A percentile compares a stretch with the other conserved stretches of the same genome.
phyloP scores from a whole-genome alignment of 2,888 invertebrate genomes.

The Julus scandinavius region DNA sequence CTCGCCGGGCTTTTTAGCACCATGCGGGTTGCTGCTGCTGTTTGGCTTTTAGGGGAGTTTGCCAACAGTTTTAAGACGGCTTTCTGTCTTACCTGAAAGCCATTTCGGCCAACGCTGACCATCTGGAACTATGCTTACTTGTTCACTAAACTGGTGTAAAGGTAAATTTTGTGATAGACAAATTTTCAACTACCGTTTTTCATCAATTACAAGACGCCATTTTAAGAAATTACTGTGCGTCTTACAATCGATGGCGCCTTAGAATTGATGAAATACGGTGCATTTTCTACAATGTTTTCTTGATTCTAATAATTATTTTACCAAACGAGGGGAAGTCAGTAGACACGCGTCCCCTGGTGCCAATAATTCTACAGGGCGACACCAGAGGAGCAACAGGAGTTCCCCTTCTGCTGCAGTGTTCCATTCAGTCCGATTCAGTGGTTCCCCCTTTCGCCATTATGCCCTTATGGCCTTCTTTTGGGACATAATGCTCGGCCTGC shows the following conservation, averaged over 20 bases:
- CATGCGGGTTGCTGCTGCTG: neutral
- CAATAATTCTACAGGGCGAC: too few species aligned
- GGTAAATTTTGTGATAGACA: too few species aligned
- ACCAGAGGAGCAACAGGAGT: neutral
- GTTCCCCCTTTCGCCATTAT: constrained; percentile 5
- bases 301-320: neutral
- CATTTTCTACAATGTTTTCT: neutral
- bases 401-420: neutral
- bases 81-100: constrained; percentile 1
- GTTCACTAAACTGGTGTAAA: neutral
- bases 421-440: neutral
- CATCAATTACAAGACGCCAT: too few species aligned
- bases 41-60: neutral
- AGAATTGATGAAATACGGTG: too few species aligned
- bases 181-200: too few species aligned
- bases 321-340: neutral
- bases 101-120: neutral
- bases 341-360: neutral
- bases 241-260: too few species aligned
- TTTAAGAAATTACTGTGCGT: too few species aligned
- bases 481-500: neutral
- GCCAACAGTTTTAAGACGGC: neutral
- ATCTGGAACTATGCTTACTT: neutral
- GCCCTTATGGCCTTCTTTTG: neutral
- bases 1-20: neutral